A percentile compares a stretch with the other conserved stretches of the same genome.
Conservation (phyloP, 2,113 vertebrate species). For the Bolborhynchus lineola region DNA sequence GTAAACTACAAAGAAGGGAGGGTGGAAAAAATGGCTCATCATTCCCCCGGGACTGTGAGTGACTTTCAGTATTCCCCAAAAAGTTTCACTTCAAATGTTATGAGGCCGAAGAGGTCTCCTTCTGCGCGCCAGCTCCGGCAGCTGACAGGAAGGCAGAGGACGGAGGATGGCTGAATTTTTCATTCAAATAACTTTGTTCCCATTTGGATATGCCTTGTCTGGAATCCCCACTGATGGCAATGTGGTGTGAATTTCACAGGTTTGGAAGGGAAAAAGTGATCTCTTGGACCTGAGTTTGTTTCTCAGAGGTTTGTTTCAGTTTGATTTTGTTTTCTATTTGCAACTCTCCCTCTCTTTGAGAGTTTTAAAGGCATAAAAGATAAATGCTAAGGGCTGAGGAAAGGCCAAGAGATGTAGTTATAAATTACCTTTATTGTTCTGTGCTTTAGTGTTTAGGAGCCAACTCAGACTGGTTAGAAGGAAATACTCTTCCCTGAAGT, state of each 20-base stretch:
- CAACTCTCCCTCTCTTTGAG: not conserved
- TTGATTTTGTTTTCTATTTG: not conserved
- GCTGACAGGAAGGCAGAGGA: not conserved
- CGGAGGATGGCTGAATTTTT: constrained; percentile 19
- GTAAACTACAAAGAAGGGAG: constrained; percentile 58
- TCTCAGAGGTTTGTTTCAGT: not conserved
- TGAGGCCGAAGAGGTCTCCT: not conserved
- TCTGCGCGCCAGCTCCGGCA: not conserved
- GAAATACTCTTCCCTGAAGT: not conserved
- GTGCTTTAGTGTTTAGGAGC: not conserved
- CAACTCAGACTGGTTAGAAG: not conserved
- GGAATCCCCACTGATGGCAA: not conserved
- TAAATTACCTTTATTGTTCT: not conserved
- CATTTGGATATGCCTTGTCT: not conserved
- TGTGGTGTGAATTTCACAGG: constrained; percentile 1
- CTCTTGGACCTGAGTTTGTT: not conserved
- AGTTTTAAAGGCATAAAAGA: not conserved
- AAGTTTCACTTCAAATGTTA: constrained; percentile 63
- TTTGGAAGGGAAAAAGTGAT: not conserved
- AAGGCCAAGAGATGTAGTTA: not conserved
- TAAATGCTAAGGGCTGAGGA: not conserved
- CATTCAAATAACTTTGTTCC: constrained; percentile 10
- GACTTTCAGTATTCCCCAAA: constrained; percentile 66
- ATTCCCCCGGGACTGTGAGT: constrained; percentile 25
- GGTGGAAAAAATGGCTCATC: constrained; percentile 33